Percentiles rank a stretch among this genome's conserved stretches.
These are phyloP conservation scores for Drosophila grimshawi DNA, from an alignment of 1,140 invertebrate genomes.

Conservation along the genomic window DNA sequence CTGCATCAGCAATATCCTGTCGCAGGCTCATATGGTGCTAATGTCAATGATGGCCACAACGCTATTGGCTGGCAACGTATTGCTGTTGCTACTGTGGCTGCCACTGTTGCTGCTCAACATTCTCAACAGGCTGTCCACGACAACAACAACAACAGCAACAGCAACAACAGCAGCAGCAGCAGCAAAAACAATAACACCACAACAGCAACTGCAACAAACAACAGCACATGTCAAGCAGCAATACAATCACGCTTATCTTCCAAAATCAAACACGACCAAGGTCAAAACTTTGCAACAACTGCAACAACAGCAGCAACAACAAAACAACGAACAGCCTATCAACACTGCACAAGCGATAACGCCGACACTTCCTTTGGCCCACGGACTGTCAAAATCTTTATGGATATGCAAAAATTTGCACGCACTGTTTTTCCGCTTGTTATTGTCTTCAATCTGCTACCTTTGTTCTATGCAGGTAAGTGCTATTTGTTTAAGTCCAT, in stretches of 20 bases:
- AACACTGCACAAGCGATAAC: constrained; percentile 46
- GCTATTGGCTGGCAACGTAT: constrained; percentile 37
- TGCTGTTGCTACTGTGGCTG: constrained; percentile 43
- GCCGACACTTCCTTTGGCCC: constrained; percentile 41
- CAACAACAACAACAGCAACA: constrained; percentile 31
- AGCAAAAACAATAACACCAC: constrained; percentile 17
- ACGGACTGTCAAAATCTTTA: constrained; percentile 65
- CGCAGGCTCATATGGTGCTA: constrained; percentile 39
- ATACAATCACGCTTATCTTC: constrained; percentile 77
- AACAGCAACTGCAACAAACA: constrained; percentile 24
- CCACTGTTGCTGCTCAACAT: constrained; percentile 60
- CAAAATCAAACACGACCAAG: constrained; percentile 60
- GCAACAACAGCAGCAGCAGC: constrained; percentile 17
- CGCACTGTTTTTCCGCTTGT: constrained; percentile 80
- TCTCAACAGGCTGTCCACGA: constrained; percentile 36
- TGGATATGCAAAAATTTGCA: constrained; percentile 80
- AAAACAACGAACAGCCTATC: constrained; percentile 62
- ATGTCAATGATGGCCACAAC: constrained; percentile 36
- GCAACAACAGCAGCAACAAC: constrained; percentile 39
- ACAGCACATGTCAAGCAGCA: constrained; percentile 14
- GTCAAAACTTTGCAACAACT: constrained; percentile 55
- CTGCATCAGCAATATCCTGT: constrained; percentile 61
- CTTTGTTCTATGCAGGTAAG: constrained; percentile 84
- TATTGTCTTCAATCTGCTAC: constrained; percentile 84
- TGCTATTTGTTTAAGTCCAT: constrained; percentile 8